A percentile compares a stretch with the other conserved stretches of the same genome.
Evolutionary conservation across 2,113 vertebrate genomes (phyloP).

Genomic region (Mesembrinibis cayennensis): DNA sequence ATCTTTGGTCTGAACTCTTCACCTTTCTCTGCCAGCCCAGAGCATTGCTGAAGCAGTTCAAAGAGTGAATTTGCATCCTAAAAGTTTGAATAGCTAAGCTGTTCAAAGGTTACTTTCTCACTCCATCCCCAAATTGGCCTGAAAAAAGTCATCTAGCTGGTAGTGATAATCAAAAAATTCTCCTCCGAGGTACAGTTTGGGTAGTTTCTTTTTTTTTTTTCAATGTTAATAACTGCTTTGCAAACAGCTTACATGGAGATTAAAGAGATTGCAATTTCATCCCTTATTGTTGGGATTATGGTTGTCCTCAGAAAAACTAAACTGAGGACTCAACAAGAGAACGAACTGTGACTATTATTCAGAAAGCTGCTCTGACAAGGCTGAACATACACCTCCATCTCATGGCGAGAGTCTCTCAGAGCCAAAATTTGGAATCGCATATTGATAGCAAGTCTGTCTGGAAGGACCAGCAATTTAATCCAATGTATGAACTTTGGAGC

Average conservation of each 20-base stretch:
- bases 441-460: background rate
- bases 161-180: background rate
- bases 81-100: background rate
- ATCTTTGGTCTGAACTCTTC: background rate
- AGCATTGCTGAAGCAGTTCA: background rate
- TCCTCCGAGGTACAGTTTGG: background rate
- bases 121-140: background rate
- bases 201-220: background rate
- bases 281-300: constrained; percentile 35
- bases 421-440: background rate
- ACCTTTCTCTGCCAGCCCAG: background rate
- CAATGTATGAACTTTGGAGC: background rate
- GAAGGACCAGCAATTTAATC: background rate
- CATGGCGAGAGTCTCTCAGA: background rate
- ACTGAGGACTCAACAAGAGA: background rate
- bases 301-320: constrained; percentile 38
- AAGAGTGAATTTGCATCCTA: background rate
- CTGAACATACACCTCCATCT: background rate
- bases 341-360: background rate
- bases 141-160: background rate
- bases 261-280: constrained; percentile 48
- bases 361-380: background rate
- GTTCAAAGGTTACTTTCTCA: background rate
- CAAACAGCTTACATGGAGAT: constrained; percentile 49
- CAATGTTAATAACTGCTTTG: constrained; percentile 36